Evolutionary conservation across 2,113 vertebrate genomes (phyloP).

Genomic region (Rhabdornis inornatus): DNA sequence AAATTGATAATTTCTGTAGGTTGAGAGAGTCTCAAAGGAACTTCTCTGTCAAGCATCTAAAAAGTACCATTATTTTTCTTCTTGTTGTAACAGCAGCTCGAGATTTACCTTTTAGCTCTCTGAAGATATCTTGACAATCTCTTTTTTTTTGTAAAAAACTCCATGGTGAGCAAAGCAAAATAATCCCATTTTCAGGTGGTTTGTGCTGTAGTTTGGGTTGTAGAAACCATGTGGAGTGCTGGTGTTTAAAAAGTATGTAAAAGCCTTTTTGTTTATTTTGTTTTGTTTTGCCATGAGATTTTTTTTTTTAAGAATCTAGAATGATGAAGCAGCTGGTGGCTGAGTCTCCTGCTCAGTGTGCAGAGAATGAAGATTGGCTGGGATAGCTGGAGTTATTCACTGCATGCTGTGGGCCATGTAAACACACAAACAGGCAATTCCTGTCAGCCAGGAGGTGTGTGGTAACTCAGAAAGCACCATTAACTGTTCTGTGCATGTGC

Average conservation of each 20-base stretch:
- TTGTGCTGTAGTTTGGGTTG: not conserved
- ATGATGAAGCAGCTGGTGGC: not conserved
- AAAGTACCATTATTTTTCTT: not conserved
- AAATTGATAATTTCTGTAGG: conserved; percentile 34
- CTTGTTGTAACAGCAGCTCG: not conserved
- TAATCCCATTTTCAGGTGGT: not conserved
- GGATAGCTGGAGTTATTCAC: not conserved
- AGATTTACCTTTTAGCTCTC: not conserved
- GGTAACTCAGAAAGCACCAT: not conserved
- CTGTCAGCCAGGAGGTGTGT: not conserved
- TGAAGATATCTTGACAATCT: not conserved
- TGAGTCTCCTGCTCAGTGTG: not conserved
- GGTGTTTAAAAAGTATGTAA: not conserved
- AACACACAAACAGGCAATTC: not conserved
- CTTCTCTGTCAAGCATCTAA: not conserved
- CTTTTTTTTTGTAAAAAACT: not conserved
- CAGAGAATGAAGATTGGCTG: not conserved
- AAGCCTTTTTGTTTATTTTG: not conserved
- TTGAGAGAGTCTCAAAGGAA: conserved; percentile 40
- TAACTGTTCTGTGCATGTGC: rapidly evolving
- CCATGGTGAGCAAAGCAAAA: not conserved
- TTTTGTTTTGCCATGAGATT: not conserved
- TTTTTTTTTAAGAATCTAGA: not conserved
- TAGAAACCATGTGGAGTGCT: not conserved
- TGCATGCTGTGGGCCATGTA: not conserved